These are phyloP conservation scores for Campylomormyrus numenius DNA, from an alignment of 2,113 vertebrate genomes.

Conservation along the genomic window DNA sequence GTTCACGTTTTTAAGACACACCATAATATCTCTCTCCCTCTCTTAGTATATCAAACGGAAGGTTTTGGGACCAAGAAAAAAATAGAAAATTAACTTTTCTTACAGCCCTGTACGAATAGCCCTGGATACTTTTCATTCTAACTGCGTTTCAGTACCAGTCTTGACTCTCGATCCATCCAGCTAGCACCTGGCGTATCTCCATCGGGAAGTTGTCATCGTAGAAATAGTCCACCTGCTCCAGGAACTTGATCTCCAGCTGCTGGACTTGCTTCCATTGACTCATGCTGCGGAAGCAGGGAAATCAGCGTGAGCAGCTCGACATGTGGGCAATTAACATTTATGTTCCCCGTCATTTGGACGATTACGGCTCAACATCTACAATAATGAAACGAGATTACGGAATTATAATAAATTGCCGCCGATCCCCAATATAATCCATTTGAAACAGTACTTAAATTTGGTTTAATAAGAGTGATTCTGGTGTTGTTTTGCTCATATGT, in stretches of 20 bases:
- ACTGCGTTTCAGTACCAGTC: conserved; percentile 72
- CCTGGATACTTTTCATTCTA: background rate
- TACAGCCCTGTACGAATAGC: background rate
- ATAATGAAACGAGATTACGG: background rate
- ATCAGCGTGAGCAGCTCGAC: background rate
- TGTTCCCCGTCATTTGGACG: background rate
- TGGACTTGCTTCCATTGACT: conserved; percentile 96
- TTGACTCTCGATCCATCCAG: conserved; percentile 89
- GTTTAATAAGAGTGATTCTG: background rate
- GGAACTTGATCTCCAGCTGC: conserved; percentile 84
- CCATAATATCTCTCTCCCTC: background rate
- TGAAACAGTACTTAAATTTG: background rate
- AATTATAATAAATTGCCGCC: background rate
- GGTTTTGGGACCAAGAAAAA: background rate
- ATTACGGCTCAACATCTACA: background rate
- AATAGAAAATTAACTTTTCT: background rate
- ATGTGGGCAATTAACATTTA: background rate
- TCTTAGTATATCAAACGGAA: background rate
- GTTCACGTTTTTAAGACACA: background rate
- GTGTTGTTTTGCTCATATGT: background rate
- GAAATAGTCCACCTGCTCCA: conserved; percentile 92
- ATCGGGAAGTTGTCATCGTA: conserved; percentile 97
- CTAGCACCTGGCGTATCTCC: conserved; percentile 86
- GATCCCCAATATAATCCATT: background rate
- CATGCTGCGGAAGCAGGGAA: conserved; percentile 63